Base-by-base conservation (phyloP, 2,888 invertebrate genomes). In the Lepidonotus clava region DNA sequence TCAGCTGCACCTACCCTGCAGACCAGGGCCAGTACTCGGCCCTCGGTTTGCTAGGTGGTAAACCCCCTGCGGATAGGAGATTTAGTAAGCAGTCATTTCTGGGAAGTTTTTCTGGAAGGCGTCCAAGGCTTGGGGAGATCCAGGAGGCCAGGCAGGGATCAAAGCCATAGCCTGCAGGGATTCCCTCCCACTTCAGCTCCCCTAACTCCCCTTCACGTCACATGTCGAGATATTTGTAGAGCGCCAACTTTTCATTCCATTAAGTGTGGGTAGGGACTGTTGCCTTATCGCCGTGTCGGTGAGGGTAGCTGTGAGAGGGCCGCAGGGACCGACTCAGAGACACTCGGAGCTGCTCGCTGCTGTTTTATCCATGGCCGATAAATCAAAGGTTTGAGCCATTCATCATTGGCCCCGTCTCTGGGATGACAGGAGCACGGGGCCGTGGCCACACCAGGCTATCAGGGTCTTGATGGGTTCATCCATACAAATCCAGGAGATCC, bases 311-410 rank as follows among this genome's bases (percentile, higher is more conserved):
- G 28, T 32, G 24, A 61, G 28, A 32, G 61, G 28, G 28, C 0
- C 24, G 11, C 61, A 61, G n/a, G 11, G 46, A 28, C 61, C 61
- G 28, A 1, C 61, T 61, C 28, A 53, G 53, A 18, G 46, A 46
- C 46, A 18, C 8, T 46, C 46, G 8, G 46, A 46, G 6, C 56
- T n/a, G 11, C 61, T 61, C 28, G 28, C 4, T 61, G 53, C n/a
- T 2, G 61, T 61, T 61, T 61, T 24, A 61, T 61, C 28, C 61
- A 61, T 18, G 46, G 61, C 24, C 28, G 61, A 61, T 61, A 61
- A 61, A 61, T 61, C 61, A 61, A 61, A 61, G 61, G 18, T 61
- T 61, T 61, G 61, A 61, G 61, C 61, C 11, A 61, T 61, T 61
- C 61, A 61, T 61, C 61, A 61, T 56, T 18, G 46, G 6, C 8